Evolutionary conservation across 2,797 vertebrate genomes (phyloP).

Genomic region (Pterois miles): DNA sequence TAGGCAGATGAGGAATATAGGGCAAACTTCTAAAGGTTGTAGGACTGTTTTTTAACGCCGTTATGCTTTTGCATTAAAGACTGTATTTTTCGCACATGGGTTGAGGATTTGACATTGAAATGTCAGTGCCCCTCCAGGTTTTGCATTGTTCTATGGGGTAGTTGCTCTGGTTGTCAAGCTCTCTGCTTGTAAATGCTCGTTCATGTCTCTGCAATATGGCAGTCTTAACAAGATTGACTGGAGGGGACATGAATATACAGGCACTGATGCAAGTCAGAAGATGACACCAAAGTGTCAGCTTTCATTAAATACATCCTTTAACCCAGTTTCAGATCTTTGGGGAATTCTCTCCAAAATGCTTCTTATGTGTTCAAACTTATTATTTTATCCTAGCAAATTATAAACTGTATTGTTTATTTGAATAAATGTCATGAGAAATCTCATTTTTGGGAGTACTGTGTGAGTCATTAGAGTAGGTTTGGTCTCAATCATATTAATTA

Average conservation of each 20-base stretch:
- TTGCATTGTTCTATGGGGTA: constrained; percentile 67
- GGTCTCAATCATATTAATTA: constrained; percentile 56
- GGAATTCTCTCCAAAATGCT: constrained; percentile 76
- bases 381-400: constrained; percentile 83
- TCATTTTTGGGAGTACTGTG: constrained; percentile 78
- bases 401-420: constrained; percentile 86
- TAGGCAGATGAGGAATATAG: constrained; percentile 63
- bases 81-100: constrained; percentile 70
- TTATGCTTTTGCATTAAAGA: constrained; percentile 76
- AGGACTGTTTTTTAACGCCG: constrained; percentile 74
- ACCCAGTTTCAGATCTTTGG: constrained; percentile 74
- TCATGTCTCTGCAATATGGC: constrained; percentile 65
- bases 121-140: constrained; percentile 73
- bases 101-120: constrained; percentile 69
- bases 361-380: constrained; percentile 81
- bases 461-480: constrained; percentile 80
- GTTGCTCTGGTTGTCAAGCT: constrained; percentile 69
- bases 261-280: constrained; percentile 70
- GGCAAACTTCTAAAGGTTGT: constrained; percentile 68
- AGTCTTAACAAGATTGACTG: constrained; percentile 64
- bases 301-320: constrained; percentile 74
- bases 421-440: constrained; percentile 86
- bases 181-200: constrained; percentile 75
- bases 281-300: constrained; percentile 79
- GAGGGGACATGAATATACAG: constrained; percentile 65